These are phyloP conservation scores for Rana temporaria DNA, from an alignment of 2,113 vertebrate genomes.

Conservation along the genomic window DNA sequence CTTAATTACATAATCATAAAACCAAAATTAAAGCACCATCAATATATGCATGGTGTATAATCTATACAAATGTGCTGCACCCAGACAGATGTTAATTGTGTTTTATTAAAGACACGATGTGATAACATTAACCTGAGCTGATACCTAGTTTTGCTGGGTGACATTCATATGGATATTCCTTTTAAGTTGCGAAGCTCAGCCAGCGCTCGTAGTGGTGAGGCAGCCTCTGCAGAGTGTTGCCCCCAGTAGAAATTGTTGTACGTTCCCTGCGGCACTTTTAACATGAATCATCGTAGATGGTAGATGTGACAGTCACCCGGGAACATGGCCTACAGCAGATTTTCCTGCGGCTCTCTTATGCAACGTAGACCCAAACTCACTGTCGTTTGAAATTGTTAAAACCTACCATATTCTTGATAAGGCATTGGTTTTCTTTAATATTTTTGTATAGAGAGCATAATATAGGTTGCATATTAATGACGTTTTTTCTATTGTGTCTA, in stretches of 20 bases:
- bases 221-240: not conserved
- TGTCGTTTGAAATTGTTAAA: not conserved
- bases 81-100: not conserved
- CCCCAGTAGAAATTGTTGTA: not conserved
- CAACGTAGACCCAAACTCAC: not conserved
- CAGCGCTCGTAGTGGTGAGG: not conserved
- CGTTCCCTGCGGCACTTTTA: not conserved
- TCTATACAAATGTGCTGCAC: not conserved
- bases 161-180: not conserved
- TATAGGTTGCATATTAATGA: too few relatives aligned
- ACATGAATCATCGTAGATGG: conserved; percentile 7
- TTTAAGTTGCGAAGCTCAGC: not conserved
- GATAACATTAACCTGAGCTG: not conserved
- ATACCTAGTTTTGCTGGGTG: not conserved
- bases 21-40: too few relatives aligned
- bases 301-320: conserved; percentile 2
- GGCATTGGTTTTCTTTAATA: too few relatives aligned
- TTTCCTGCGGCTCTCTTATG: not conserved
- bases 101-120: not conserved
- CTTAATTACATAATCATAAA: too few relatives aligned
- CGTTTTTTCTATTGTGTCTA: too few relatives aligned
- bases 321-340: not conserved
- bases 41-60: too few relatives aligned
- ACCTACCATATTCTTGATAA: too few relatives aligned
- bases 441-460: too few relatives aligned